Evolutionary conservation across 2,888 invertebrate species (phyloP), one percentile per base, ranked within the genome.

Genomic region (Ophioninae sp.): DNA sequence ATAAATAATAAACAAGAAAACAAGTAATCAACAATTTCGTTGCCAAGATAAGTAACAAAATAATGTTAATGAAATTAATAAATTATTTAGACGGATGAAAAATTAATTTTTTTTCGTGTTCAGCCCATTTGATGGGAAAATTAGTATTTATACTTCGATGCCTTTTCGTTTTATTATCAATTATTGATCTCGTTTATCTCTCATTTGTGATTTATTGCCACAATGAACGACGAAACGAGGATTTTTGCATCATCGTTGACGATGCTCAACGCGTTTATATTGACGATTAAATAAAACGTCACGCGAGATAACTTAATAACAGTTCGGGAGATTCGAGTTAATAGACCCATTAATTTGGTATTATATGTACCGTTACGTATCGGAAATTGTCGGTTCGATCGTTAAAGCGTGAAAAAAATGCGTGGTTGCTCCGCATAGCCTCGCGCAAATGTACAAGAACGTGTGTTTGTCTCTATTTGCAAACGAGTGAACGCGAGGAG

Each of bases 311-410:
- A 68, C 23, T 72, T 76, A 73, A 81, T 81, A 69, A 67, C 67
- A 76, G 61, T n/a, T 57, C n/a, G 57, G 57, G 57, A 8, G 76
- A 73, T 65, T 79, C 76, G 79, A 82, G 73, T 79, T 68, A 72
- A 84, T 64, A 68, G 41, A 65, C 7, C 50, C 13, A 77, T 84
- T 73, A 50, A 69, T 79, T 79, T 76, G 20, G 75, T 73, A 39
- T 82, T 74, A 74, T 62, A 7, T 73, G 10, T 62, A 62, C 82
- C 84, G 81, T 79, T 84, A 79, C 65, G 41, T 73, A 77, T 82
- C 73, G 81, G 68, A 82, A 84, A 77, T 79, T 65, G 76, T 68
- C 20, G 73, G 77, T 56, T 68, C 30, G 78, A 82, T 76, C 81
- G 68, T 73, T 84, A 59, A 69, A 79, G 79, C 76, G 56, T 69